phyloP scores from a whole-genome alignment of 2,113 vertebrate species.

The Balaenoptera acutorostrata region DNA sequence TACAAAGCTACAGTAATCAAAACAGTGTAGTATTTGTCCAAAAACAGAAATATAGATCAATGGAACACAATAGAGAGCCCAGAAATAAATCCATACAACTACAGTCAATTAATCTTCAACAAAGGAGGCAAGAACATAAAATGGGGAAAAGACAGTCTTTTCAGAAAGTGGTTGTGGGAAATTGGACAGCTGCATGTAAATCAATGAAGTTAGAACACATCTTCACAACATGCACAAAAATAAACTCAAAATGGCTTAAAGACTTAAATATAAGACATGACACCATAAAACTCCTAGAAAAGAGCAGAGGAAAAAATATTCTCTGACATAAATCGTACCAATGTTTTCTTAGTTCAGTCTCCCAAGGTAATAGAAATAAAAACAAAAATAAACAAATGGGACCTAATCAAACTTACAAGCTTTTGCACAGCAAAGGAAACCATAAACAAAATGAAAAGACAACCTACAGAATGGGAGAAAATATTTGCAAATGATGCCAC shows the following conservation, averaged over 20 bases:
- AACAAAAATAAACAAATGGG: background rate
- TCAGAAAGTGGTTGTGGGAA: background rate
- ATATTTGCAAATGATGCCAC: background rate
- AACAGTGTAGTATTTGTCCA: background rate
- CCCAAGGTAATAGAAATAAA: background rate
- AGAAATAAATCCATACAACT: background rate
- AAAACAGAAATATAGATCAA: background rate
- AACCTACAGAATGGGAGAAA: background rate
- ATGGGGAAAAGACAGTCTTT: background rate
- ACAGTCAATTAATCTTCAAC: background rate
- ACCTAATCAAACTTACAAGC: background rate
- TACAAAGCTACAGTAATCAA: background rate
- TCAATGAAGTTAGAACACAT: background rate
- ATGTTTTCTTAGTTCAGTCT: background rate
- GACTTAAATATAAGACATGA: background rate
- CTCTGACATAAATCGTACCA: background rate
- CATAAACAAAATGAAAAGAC: background rate
- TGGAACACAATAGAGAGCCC: background rate
- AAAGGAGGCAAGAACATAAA: background rate
- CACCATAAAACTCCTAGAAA: background rate
- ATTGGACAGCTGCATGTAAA: background rate
- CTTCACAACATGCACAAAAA: background rate
- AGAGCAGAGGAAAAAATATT: background rate
- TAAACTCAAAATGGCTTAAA: background rate
- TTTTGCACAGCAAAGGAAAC: background rate